Base-by-base conservation (phyloP, 2,113 vertebrate genomes). In the Thalassarche chlororhynchos region DNA sequence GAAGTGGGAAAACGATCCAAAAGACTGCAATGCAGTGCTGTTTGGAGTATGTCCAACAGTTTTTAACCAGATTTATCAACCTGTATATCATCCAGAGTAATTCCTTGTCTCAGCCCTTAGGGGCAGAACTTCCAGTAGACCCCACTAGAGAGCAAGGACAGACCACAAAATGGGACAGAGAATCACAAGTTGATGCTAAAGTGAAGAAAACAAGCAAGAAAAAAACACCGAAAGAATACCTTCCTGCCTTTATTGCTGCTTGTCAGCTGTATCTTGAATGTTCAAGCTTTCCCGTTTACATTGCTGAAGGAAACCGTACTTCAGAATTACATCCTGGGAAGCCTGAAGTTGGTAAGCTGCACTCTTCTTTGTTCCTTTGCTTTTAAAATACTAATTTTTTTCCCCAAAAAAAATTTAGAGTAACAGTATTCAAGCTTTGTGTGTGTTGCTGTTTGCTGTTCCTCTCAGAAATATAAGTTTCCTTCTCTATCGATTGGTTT, bases 21-120 rank as follows among this genome's bases (percentile, higher is more conserved):
- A 99, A 99, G 98, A 99, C 99, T 29, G 99, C 99, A 93, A 99
- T 99, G 99, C 99, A 99, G 98, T 99, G 99, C 97, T 99, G 99
- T 93, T 96, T 99, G 97, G 99, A 99, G 90, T 99, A 99, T 68
- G 99, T 99, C 97, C 99, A 99, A 42, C 99, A 99, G 91, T 99
- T 99, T 96, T 98, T 99, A 82, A 99, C 99, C 75, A 98, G 99
- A 90, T 98, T 99, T 85, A 98, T 99, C 94, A 99, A 97, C 96
- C 98, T 99, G 46, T 99, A 99, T 70, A 98, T 99, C 71, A 96
- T 98, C 64, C 98, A 99, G 70, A 97, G 55, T 76, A 97, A 87
- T 88, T 89, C 97, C 61, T 77, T 74, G 31, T 96, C 98, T 90
- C 97, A 95, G 87, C 82, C 95, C 51, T 91, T 98, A 90, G 92